phyloP scores from a whole-genome alignment of 1,140 invertebrate species.

The Drosophila rufa region DNA sequence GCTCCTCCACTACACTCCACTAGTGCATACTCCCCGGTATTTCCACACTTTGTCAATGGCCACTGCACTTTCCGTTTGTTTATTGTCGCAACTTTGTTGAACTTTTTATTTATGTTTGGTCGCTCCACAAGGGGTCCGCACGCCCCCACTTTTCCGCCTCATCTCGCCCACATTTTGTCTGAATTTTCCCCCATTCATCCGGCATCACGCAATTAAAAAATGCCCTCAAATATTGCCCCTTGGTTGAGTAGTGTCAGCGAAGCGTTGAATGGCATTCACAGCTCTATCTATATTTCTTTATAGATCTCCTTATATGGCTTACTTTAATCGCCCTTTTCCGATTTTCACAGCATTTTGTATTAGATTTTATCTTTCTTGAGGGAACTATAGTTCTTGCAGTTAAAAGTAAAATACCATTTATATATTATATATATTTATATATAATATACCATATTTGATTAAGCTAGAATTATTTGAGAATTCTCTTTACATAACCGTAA shows the following conservation, averaged over 20 bases:
- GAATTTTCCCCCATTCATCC: background rate
- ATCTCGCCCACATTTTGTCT: conserved; percentile 2
- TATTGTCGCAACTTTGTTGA: conserved; percentile 73
- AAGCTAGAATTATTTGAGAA: background rate
- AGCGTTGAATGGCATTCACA: conserved; percentile 47
- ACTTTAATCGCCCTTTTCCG: background rate
- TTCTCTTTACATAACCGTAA: no score
- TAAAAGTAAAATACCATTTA: background rate
- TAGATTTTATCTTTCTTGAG: background rate
- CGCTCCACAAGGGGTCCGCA: conserved; percentile 11
- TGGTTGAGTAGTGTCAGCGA: conserved; percentile 43
- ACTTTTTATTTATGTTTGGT: conserved; percentile 29
- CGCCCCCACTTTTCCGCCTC: conserved; percentile 28
- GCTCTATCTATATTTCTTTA: conserved; percentile 1
- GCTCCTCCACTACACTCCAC: conserved; percentile 3
- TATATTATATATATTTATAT: background rate
- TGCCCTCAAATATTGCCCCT: conserved; percentile 55
- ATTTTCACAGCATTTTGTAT: background rate
- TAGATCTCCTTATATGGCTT: background rate
- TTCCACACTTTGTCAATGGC: conserved; percentile 18
- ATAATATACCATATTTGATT: no score
- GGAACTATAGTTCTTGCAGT: background rate
- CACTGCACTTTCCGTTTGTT: conserved; percentile 53
- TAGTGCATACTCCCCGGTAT: background rate
- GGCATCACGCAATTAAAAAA: background rate